Evolutionary conservation across 2,797 vertebrate species (phyloP).

Genomic region (Sebastes jordani): DNA sequence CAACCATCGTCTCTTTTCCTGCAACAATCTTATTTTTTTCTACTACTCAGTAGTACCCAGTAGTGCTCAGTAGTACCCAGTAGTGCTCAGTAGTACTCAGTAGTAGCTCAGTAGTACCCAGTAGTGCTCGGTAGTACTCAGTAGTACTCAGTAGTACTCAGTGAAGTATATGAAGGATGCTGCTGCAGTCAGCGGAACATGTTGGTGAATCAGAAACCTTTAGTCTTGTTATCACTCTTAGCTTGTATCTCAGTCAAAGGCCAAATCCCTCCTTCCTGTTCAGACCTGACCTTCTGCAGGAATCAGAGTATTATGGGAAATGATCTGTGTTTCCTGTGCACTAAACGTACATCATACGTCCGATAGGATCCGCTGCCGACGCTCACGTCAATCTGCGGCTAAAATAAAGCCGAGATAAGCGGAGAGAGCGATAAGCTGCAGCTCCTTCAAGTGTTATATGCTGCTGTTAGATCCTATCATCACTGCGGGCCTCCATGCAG

Average conservation of each 20-base stretch:
- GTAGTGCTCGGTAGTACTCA: no score
- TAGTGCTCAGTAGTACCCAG: no score
- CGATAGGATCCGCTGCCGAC: slow-evolving; percentile 32
- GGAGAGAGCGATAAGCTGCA: slow-evolving; percentile 23
- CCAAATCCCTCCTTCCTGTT: slow-evolving; percentile 7
- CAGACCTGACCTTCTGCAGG: slow-evolving; percentile 13
- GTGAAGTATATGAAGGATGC: not conserved
- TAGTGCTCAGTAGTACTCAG: no score
- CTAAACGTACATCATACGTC: slow-evolving; percentile 14
- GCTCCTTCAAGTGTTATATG: slow-evolving; percentile 35
- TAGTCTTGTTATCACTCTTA: slow-evolving; percentile 3
- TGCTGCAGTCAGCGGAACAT: not conserved
- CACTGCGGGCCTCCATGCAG: slow-evolving; percentile 8
- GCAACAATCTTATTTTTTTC: no score
- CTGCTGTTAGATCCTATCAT: slow-evolving; percentile 35
- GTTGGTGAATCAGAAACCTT: not conserved
- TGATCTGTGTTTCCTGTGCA: slow-evolving; percentile 31
- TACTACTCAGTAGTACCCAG: no score
- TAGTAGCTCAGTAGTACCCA: rapidly evolving
- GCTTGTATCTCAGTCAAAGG: not conserved
- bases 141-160: no score
- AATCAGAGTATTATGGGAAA: slow-evolving; percentile 50
- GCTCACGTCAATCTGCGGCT: slow-evolving; percentile 37
- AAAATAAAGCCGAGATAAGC: slow-evolving; percentile 37
- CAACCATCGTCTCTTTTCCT: no score